These are phyloP conservation scores for Brachyrhaphis roseni DNA, from an alignment of 2,797 vertebrate genomes.

Conservation along the genomic window DNA sequence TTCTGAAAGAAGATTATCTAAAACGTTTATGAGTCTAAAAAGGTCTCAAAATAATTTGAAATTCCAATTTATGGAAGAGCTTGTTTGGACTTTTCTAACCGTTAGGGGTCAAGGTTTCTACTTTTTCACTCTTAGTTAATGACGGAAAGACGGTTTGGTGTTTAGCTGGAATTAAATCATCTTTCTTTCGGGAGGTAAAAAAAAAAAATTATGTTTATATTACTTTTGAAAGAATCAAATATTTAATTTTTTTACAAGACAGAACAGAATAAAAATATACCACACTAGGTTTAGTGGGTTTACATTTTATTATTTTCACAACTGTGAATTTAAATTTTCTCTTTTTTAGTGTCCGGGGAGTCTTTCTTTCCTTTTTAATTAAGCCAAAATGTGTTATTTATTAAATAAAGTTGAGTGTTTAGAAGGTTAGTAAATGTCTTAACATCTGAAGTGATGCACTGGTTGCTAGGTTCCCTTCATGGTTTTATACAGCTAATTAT, in stretches of 20 bases:
- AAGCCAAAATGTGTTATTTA: not conserved
- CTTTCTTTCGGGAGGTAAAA: not conserved
- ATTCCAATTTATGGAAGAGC: no score
- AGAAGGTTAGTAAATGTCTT: not conserved
- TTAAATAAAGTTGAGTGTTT: not conserved
- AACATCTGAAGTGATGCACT: not conserved
- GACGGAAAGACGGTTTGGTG: not conserved
- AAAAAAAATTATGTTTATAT: not conserved
- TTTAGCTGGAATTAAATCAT: not conserved
- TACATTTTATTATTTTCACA: not conserved
- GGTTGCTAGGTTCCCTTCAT: not conserved
- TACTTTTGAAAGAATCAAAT: not conserved
- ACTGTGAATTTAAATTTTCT: not conserved
- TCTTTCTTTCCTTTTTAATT: not conserved
- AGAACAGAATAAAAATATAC: not conserved
- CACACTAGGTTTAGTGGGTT: not conserved
- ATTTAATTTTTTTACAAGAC: not conserved
- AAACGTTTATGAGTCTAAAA: not conserved
- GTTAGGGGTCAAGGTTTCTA: not conserved
- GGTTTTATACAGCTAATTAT: not conserved
- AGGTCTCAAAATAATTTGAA: not conserved
- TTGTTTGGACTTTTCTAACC: not conserved
- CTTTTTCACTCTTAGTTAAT: not conserved
- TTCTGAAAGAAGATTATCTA: not conserved
- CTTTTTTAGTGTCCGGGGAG: not conserved